phyloP scores from a whole-genome alignment of 2,113 vertebrate genomes.

The Podarcis raffonei region DNA sequence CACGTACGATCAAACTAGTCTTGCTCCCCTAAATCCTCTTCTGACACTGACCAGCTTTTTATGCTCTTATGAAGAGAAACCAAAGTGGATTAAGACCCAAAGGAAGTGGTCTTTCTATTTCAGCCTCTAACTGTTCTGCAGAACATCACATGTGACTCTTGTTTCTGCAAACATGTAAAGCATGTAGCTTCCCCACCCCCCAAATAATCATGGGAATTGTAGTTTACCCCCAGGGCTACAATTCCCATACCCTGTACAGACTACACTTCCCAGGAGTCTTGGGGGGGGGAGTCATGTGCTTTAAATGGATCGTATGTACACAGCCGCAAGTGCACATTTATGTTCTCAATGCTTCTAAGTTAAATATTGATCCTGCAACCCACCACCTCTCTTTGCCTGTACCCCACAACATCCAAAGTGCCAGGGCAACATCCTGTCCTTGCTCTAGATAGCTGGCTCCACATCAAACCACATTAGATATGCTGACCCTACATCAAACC shows the following conservation, averaged over 20 bases:
- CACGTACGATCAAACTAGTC: too few relatives aligned
- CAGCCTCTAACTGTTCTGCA: not conserved
- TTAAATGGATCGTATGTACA: too few relatives aligned
- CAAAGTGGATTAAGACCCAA: not conserved
- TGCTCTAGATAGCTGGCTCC: not conserved
- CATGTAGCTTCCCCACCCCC: too few relatives aligned
- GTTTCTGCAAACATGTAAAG: too few relatives aligned
- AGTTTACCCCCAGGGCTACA: too few relatives aligned
- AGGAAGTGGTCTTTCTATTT: not conserved
- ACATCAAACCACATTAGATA: too few relatives aligned
- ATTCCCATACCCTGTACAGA: too few relatives aligned
- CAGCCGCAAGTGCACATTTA: not conserved
- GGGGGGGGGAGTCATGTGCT: too few relatives aligned
- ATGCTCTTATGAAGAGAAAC: not conserved
- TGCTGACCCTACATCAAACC: not conserved
- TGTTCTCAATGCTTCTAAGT: not conserved
- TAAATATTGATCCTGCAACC: not conserved
- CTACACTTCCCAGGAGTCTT: too few relatives aligned
- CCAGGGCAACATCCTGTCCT: not conserved
- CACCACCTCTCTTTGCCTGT: not conserved
- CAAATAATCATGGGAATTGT: too few relatives aligned
- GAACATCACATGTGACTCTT: not conserved
- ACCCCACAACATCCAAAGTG: not conserved
- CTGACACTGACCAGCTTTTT: not conserved
- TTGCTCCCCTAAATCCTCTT: too few relatives aligned